These are phyloP conservation scores for Drosophila persimilis DNA, from an alignment of 1,140 invertebrate species.

Conservation along the genomic window DNA sequence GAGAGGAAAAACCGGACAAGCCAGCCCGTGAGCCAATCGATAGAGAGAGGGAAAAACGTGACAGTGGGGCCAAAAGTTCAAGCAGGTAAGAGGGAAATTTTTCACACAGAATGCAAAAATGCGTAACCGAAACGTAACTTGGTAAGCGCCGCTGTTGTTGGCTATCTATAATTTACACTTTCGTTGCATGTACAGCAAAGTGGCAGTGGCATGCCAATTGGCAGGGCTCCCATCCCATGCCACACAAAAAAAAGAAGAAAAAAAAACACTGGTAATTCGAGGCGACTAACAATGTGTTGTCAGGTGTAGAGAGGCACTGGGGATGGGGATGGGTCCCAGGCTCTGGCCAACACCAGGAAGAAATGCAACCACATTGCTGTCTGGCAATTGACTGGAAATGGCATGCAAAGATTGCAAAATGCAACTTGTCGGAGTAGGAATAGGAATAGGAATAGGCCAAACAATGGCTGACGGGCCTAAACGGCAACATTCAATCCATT, in stretches of 20 bases:
- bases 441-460: constrained; percentile 5
- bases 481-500: constrained; percentile 24
- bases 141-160: constrained; percentile 34
- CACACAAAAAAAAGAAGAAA: constrained; percentile 14
- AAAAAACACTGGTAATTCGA: constrained; percentile 67
- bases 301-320: constrained; percentile 22
- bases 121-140: constrained; percentile 60
- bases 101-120: constrained; percentile 73
- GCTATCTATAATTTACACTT: constrained; percentile 48
- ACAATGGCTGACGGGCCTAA: constrained; percentile 21
- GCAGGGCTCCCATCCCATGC: constrained; percentile 25
- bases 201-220: constrained; percentile 45
- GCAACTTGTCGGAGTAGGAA: constrained; percentile 25
- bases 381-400: constrained; percentile 43
- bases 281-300: constrained; percentile 64
- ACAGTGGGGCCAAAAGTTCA: constrained; percentile 51
- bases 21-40: background rate
- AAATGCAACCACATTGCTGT: constrained; percentile 25
- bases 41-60: constrained; percentile 36
- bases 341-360: constrained; percentile 43
- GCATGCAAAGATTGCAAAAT: constrained; percentile 54
- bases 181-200: constrained; percentile 32
- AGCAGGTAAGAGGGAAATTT: constrained; percentile 52
- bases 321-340: constrained; percentile 9
- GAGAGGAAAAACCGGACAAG: constrained; percentile 14